phyloP scores from a whole-genome alignment of 1,140 invertebrate genomes.

The Zelostemma sp. region DNA sequence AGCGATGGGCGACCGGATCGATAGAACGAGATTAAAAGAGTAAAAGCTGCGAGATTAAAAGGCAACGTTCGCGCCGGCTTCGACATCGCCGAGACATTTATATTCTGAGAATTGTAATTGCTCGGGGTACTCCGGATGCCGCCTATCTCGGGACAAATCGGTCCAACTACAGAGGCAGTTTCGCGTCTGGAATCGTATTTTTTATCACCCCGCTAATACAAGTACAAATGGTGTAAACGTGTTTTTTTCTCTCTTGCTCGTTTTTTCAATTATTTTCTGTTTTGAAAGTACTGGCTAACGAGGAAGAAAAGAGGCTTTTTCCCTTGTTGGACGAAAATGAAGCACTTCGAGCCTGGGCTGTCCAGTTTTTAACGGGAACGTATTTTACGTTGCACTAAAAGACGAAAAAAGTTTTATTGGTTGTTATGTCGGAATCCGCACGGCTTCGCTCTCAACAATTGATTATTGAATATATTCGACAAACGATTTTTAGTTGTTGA shows the following conservation, averaged over 20 bases:
- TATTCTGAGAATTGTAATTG: slow-evolving; percentile 44
- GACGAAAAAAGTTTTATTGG: background rate
- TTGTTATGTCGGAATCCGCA: background rate
- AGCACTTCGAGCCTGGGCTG: background rate
- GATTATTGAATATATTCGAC: background rate
- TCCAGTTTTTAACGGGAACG: slow-evolving; percentile 8
- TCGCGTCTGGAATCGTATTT: slow-evolving; percentile 27
- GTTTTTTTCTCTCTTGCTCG: slow-evolving; percentile 1
- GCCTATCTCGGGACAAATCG: slow-evolving; percentile 16
- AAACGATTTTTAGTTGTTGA: too few species aligned
- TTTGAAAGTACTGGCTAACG: slow-evolving; percentile 10
- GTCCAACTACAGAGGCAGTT: background rate
- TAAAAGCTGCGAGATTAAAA: slow-evolving; percentile 59
- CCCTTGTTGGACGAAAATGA: background rate
- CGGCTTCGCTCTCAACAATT: background rate
- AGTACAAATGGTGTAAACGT: slow-evolving; percentile 9
- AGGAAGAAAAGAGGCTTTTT: slow-evolving; percentile 14
- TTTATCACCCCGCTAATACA: slow-evolving; percentile 50
- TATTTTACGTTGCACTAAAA: slow-evolving; percentile 4
- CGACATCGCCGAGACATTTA: slow-evolving; percentile 49
- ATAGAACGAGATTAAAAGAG: slow-evolving; percentile 60
- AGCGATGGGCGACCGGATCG: slow-evolving; percentile 36
- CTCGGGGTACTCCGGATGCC: slow-evolving; percentile 1
- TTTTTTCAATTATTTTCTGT: slow-evolving; percentile 14
- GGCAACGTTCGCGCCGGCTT: slow-evolving; percentile 38